Evolutionary conservation across 2,888 invertebrate species (phyloP).

Genomic region (Cecidostiba fungosa): DNA sequence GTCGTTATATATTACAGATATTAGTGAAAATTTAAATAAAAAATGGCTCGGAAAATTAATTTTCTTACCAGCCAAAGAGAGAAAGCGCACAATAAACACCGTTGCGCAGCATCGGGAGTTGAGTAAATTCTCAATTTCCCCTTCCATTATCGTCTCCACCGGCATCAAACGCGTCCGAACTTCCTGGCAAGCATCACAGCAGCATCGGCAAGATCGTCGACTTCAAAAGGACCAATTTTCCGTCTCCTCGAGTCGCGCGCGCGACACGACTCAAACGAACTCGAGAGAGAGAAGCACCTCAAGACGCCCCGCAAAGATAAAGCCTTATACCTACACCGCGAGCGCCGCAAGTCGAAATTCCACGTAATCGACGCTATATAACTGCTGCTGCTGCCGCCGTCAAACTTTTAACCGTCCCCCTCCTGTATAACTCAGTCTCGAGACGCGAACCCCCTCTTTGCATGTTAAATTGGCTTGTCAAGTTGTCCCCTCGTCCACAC

Average conservation of each 20-base stretch:
- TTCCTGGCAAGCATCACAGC: not conserved
- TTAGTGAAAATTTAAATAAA: too few species aligned
- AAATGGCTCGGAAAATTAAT: too few species aligned
- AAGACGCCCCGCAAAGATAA: not conserved
- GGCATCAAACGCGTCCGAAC: conserved; percentile 6
- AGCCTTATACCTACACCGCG: not conserved
- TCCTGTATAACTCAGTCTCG: not conserved
- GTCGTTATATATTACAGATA: conserved; percentile 26
- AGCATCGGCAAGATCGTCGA: conserved; percentile 11
- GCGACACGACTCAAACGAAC: not conserved
- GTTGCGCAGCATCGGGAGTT: not conserved
- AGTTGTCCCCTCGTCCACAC: conserved; percentile 54
- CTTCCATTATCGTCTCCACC: not conserved
- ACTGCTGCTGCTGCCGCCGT: not conserved
- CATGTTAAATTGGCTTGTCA: conserved; percentile 66
- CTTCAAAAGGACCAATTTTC: conserved; percentile 31
- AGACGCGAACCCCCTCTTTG: conserved; percentile 16
- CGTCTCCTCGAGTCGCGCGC: not conserved
- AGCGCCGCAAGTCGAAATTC: conserved; percentile 8
- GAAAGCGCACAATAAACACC: not conserved
- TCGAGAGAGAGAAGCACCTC: not conserved
- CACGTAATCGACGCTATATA: not conserved
- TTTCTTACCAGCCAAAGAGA: too few species aligned
- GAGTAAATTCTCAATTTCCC: not conserved
- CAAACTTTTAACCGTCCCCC: conserved; percentile 28